Percentiles rank a stretch among this genome's conserved stretches.
phyloP scores from a whole-genome alignment of 2,797 vertebrate species.

The Pelobates cultripes region DNA sequence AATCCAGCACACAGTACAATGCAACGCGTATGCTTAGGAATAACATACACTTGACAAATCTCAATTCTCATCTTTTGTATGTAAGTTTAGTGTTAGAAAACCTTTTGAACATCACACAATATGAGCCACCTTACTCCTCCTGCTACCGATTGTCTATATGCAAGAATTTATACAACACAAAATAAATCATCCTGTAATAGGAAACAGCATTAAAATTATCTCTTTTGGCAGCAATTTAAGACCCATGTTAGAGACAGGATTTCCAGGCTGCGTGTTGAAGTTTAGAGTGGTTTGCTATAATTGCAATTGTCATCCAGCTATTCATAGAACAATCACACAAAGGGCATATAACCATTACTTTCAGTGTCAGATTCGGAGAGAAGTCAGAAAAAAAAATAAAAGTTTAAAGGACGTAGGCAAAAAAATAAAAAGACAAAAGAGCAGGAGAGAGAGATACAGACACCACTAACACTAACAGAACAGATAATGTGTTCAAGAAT shows the following conservation, averaged over 20 bases:
- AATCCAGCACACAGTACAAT: neutral
- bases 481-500: constrained; percentile 2
- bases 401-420: neutral
- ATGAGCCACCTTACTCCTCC: no score
- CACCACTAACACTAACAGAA: neutral
- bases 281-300: neutral
- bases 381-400: neutral
- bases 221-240: neutral
- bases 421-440: neutral
- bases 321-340: neutral
- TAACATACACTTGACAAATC: neutral
- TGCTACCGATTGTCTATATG: no score
- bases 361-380: neutral
- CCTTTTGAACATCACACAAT: no score
- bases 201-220: neutral
- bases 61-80: no score
- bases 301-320: constrained; percentile 1
- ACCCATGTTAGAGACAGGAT: neutral
- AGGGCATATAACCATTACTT: neutral
- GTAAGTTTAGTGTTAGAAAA: neutral
- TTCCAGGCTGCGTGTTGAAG: neutral
- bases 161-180: no score
- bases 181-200: neutral
- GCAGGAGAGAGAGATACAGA: neutral
- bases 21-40: neutral